A percentile compares a stretch with the other conserved stretches of the same genome.
Evolutionary conservation across 1,140 invertebrate genomes (phyloP).

Genomic region (Dendrolimus punctatus): DNA sequence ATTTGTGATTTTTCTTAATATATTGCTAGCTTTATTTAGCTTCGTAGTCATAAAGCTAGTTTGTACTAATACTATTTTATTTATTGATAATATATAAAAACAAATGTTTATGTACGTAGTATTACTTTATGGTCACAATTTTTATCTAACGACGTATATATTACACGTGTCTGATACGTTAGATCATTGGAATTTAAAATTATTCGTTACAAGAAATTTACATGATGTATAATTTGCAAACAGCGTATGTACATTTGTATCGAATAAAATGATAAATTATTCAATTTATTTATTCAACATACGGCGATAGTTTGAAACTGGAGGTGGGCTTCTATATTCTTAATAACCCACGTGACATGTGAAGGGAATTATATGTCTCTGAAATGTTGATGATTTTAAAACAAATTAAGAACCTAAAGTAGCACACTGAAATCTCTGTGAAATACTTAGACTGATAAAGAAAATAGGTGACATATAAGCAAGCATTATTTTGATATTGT

Average conservation of each 20-base stretch:
- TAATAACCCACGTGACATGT: no score
- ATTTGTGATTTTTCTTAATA: conserved; percentile 61
- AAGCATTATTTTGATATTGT: conserved; percentile 1
- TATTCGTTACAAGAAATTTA: no score
- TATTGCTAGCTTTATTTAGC: conserved; percentile 57
- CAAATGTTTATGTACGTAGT: conserved; percentile 7
- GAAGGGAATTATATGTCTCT: no score
- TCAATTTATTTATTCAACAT: conserved; percentile 9
- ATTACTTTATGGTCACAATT: conserved; percentile 43
- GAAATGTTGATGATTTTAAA: no score
- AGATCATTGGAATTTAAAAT: no score
- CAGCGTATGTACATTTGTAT: conserved; percentile 8
- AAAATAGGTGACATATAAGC: conserved; percentile 40
- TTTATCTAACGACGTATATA: conserved; percentile 10
- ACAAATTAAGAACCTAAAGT: no score
- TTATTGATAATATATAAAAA: conserved; percentile 25
- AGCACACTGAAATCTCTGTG: no score
- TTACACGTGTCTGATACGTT: conserved; percentile 3
- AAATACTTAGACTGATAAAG: neutral
- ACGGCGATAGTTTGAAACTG: conserved; percentile 8
- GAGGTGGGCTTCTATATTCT: conserved; percentile 2
- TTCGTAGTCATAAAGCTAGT: conserved; percentile 63
- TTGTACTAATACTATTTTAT: conserved; percentile 50
- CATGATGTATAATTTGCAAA: neutral
- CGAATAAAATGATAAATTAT: conserved; percentile 5